These are phyloP conservation scores for Leptinotarsa haldemani DNA, from an alignment of 2,888 invertebrate genomes.

Conservation along the genomic window DNA sequence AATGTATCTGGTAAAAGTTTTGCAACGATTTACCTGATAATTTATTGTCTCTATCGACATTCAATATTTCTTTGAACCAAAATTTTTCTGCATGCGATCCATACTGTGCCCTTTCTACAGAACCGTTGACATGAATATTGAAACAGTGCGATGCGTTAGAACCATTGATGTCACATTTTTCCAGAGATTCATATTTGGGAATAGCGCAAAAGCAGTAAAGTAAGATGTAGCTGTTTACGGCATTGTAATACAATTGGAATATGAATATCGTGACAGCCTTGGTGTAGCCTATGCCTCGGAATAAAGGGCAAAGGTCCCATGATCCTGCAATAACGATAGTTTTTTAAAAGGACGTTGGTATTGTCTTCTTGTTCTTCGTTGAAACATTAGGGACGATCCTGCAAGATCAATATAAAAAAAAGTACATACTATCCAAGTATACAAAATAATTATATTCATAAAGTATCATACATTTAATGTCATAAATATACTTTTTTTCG, in stretches of 20 bases:
- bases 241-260: slow-evolving; percentile 39
- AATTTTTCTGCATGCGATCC: slow-evolving; percentile 32
- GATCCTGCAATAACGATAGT: slow-evolving; percentile 7
- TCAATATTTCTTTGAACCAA: slow-evolving; percentile 35
- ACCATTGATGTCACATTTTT: slow-evolving; percentile 8
- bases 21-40: slow-evolving; percentile 23
- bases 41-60: slow-evolving; percentile 4
- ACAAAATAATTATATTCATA: neutral
- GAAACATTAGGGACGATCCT: too few relatives aligned
- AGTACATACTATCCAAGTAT: neutral
- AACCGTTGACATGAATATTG: slow-evolving; percentile 1
- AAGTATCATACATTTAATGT: too few relatives aligned
- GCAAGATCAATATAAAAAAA: neutral
- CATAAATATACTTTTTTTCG: too few relatives aligned
- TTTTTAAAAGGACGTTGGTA: neutral
- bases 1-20: too few relatives aligned
- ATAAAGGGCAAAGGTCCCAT: slow-evolving; percentile 40
- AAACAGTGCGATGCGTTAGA: slow-evolving; percentile 20
- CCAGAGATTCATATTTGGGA: slow-evolving; percentile 26
- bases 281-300: slow-evolving; percentile 29
- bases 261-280: slow-evolving; percentile 21
- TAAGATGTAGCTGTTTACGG: slow-evolving; percentile 35
- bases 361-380: neutral
- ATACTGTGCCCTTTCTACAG: slow-evolving; percentile 4
- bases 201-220: slow-evolving; percentile 34